Conservation (phyloP, 2,888 invertebrate genomes). For the Aspidapion aeneum region DNA sequence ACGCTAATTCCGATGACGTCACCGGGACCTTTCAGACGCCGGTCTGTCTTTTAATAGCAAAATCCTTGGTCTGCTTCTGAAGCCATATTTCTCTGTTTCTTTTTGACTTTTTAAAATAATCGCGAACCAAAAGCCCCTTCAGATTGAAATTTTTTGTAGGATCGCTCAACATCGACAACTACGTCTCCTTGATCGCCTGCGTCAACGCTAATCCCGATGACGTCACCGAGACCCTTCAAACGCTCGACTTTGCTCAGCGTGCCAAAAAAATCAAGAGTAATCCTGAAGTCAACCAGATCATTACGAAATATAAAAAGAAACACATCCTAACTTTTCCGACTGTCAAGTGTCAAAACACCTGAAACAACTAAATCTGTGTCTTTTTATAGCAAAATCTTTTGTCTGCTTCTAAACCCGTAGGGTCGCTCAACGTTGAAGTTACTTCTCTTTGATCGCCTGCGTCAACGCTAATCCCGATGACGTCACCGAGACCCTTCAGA, state of each 20-base stretch:
- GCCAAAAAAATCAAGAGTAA: slow-evolving; percentile 48
- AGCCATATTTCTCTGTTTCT: too few relatives aligned
- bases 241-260: slow-evolving; percentile 50
- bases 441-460: slow-evolving; percentile 51
- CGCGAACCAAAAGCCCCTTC: too few relatives aligned
- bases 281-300: slow-evolving; percentile 45
- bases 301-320: slow-evolving; percentile 33
- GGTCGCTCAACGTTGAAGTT: slow-evolving; percentile 52
- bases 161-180: slow-evolving; percentile 49
- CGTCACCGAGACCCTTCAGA: slow-evolving; percentile 49
- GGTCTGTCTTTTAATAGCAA: too few relatives aligned
- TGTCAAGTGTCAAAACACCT: too few relatives aligned
- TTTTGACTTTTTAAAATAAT: too few relatives aligned
- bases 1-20: slow-evolving; percentile 45
- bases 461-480: slow-evolving; percentile 47
- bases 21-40: slow-evolving; percentile 50
- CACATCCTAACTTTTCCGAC: slow-evolving; percentile 30
- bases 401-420: too few relatives aligned
- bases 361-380: too few relatives aligned
- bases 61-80: too few relatives aligned
- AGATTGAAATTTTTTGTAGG: too few relatives aligned
- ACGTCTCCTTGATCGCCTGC: slow-evolving; percentile 51
- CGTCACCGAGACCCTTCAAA: slow-evolving; percentile 49
- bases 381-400: too few relatives aligned
- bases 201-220: slow-evolving; percentile 47